Percentiles rank a stretch among this genome's conserved stretches.
These are phyloP conservation scores for Tridacna gigas DNA, from an alignment of 2,888 invertebrate genomes.

Conservation along the genomic window DNA sequence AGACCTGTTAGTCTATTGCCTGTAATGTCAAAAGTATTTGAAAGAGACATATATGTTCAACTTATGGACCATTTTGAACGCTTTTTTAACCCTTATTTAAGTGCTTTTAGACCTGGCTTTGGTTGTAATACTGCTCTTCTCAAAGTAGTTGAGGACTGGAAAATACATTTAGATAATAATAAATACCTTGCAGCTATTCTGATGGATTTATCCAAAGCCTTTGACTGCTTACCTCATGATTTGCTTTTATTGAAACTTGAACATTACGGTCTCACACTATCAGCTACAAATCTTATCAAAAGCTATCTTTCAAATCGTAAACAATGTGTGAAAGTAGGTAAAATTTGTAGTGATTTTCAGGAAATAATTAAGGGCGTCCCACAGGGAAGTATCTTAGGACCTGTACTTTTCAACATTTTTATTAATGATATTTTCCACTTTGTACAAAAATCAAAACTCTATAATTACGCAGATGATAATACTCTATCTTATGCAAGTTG, in stretches of 20 bases:
- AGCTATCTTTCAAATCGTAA: constrained; percentile 32
- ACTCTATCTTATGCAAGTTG: constrained; percentile 28
- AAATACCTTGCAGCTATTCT: constrained; percentile 35
- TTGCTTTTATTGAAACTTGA: constrained; percentile 25
- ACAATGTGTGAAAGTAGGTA: constrained; percentile 35
- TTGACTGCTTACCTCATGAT: constrained; percentile 28
- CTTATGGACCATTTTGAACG: constrained; percentile 12
- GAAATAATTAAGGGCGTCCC: constrained; percentile 33
- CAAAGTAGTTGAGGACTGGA: constrained; percentile 34
- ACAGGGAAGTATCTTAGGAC: constrained; percentile 33
- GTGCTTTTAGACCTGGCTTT: constrained; percentile 26
- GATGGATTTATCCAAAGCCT: constrained; percentile 42
- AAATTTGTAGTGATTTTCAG: constrained; percentile 24
- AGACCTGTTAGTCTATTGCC: constrained; percentile 25
- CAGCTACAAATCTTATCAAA: constrained; percentile 8
- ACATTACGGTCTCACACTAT: constrained; percentile 22
- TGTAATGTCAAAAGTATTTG: constrained; percentile 30
- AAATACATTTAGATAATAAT: constrained; percentile 13
- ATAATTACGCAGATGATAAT: constrained; percentile 52
- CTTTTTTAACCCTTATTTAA: constrained; percentile 14
- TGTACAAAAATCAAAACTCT: constrained; percentile 15
- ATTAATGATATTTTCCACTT: constrained; percentile 27
- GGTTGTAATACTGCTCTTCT: constrained; percentile 33
- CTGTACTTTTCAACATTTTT: constrained; percentile 38
- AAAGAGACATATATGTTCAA: constrained; percentile 28